Conservation (phyloP, 2,888 invertebrate species). For the Omphaloscelis lunosa region DNA sequence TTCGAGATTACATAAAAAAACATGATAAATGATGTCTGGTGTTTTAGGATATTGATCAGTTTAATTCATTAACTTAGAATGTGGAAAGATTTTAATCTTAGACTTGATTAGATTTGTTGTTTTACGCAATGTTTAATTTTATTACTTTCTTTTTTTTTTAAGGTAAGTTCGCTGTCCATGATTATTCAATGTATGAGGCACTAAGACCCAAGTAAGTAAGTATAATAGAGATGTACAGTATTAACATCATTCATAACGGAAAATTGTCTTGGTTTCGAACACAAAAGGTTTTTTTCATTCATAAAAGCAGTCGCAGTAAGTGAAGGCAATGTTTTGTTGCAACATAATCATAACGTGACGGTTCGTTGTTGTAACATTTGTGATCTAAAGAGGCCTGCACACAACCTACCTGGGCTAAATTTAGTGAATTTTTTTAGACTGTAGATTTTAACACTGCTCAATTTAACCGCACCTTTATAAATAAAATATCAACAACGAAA, state of each 20-base stretch:
- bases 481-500: neutral
- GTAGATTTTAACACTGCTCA: too few relatives aligned
- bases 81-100: constrained; percentile 39
- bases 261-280: constrained; percentile 17
- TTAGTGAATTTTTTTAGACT: neutral
- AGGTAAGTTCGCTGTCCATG: constrained; percentile 74
- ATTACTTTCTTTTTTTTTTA: constrained; percentile 63
- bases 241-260: constrained; percentile 20
- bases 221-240: constrained; percentile 5
- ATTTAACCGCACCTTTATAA: neutral
- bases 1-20: constrained; percentile 70
- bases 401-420: neutral
- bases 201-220: neutral
- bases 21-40: constrained; percentile 50
- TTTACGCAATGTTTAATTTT: constrained; percentile 45
- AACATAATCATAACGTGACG: constrained; percentile 28
- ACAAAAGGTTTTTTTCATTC: constrained; percentile 36
- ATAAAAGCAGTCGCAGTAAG: constrained; percentile 36
- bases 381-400: neutral
- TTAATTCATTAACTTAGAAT: constrained; percentile 48
- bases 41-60: constrained; percentile 35
- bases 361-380: constrained; percentile 5
- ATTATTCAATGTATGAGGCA: too few relatives aligned
- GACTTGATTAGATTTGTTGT: constrained; percentile 4
- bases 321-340: constrained; percentile 49